A percentile compares a stretch with the other conserved stretches of the same genome.
phyloP scores from a whole-genome alignment of 2,888 invertebrate species.

The Melieria picta region DNA sequence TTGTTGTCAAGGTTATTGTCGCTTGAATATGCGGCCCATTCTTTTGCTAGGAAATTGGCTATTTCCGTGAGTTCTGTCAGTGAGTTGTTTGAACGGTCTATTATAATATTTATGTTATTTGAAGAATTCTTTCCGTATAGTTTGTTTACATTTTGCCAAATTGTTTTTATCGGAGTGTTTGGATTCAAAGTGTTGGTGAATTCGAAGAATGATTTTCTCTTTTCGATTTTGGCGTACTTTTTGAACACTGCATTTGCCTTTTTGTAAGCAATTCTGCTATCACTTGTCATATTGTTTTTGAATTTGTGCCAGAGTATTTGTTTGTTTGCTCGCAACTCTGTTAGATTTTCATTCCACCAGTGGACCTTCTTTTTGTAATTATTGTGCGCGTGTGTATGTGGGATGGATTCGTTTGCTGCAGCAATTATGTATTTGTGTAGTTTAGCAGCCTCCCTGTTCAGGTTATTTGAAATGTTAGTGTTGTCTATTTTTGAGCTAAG shows the following conservation, averaged over 20 bases:
- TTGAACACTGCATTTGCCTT: not conserved
- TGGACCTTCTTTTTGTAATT: no score
- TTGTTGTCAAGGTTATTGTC: slow-evolving; percentile 3
- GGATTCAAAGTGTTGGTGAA: no score
- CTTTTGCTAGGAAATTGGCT: not conserved
- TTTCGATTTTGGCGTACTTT: no score
- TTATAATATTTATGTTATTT: not conserved
- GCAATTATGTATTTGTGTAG: slow-evolving; percentile 71
- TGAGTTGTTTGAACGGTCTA: not conserved
- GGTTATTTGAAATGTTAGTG: not conserved
- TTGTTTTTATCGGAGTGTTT: no score
- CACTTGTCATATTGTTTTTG: no score
- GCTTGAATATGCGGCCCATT: slow-evolving; percentile 8
- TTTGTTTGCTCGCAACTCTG: slow-evolving; percentile 6
- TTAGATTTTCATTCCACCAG: slow-evolving; percentile 11
- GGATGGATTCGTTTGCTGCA: slow-evolving; percentile 40
- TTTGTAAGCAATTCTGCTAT: slow-evolving; percentile 1
- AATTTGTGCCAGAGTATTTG: not conserved
- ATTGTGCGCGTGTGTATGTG: not conserved
- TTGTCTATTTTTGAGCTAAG: slow-evolving; percentile 1
- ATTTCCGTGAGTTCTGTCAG: slow-evolving; percentile 2
- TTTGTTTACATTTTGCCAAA: no score
- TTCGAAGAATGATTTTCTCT: no score
- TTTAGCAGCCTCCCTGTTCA: not conserved
- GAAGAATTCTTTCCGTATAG: no score